phyloP scores from a whole-genome alignment of 2,113 vertebrate genomes.

The mouse (Mus musculus) region DNA sequence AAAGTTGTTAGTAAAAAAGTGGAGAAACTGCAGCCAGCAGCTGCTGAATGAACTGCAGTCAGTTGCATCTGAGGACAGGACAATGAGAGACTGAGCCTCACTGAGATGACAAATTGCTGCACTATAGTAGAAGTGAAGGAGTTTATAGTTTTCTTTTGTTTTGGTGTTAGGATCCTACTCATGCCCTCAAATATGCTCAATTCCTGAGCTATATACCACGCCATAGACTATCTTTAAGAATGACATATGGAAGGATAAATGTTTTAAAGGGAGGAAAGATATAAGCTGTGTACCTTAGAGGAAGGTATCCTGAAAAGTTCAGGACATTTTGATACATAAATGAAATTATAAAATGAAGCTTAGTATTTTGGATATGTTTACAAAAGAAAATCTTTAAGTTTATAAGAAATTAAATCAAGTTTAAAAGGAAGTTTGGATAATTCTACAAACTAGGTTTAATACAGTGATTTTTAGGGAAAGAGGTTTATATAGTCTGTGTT shows the following conservation, averaged over 20 bases:
- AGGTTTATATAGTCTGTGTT: conserved; percentile 54
- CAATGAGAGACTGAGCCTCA: conserved; percentile 89
- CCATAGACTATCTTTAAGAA: conserved; percentile 46
- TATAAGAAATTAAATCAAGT: conserved; percentile 16
- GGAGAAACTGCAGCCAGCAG: conserved; percentile 92
- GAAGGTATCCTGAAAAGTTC: conserved; percentile 32
- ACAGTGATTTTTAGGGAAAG: conserved; percentile 35
- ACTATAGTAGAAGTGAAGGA: conserved; percentile 93
- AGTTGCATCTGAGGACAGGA: conserved; percentile 87
- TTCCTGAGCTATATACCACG: not conserved
- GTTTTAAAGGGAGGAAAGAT: conserved; percentile 42
- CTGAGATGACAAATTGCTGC: conserved; percentile 92
- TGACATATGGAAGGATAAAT: conserved; percentile 22
- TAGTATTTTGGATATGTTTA: conserved; percentile 48
- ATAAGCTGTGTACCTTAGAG: not conserved
- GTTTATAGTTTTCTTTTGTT: conserved; percentile 85
- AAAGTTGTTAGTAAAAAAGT: conserved; percentile 91
- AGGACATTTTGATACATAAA: not conserved
- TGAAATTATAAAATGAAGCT: conserved; percentile 49
- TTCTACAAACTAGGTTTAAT: conserved; percentile 51
- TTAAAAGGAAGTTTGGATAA: conserved; percentile 29
- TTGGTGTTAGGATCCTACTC: not conserved
- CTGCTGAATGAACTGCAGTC: conserved; percentile 92
- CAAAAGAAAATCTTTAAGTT: conserved; percentile 52
- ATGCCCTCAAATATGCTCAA: not conserved